Base-by-base conservation (phyloP, 2,797 vertebrate species). In the Sebastes aleutianus region DNA sequence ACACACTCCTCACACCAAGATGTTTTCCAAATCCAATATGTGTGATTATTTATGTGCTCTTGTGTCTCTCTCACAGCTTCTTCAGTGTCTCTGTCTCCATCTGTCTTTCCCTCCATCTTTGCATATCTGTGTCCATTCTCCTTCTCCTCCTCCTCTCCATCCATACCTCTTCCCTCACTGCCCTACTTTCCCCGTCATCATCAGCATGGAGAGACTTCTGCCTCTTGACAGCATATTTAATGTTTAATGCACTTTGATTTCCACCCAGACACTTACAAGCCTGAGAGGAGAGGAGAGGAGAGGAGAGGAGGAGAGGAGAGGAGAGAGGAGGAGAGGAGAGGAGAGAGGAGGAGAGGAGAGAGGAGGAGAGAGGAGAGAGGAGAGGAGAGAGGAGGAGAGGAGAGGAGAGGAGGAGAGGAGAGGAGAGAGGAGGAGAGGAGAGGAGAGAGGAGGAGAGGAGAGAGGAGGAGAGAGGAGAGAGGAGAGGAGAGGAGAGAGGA, bases 191-290 rank as follows among this genome's bases (percentile, higher is more conserved):
- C 76, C 88, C 74, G 82, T 89, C 92, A 91, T 86, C 89, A 85
- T 80, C 91, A 92, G 89, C 87, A 88, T 66, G 80, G 91, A 91
- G 86, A 92, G 89, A 91, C 92, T 89, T 92, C 90, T 90, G 92
- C 92, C 84, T 94, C 92, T 90, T 94, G 93, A 93, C 91, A 94
- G 91, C 91, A 88, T 92, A 92, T 93, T 94, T 93, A 96, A 96
- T 96, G 94, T 96, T 96, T 96, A 95, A 96, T 96, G 95, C 94
- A 89, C 94, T 96, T 95, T 95, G 95, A 96, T 96, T 95, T 95
- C 85, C 89, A 93, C 91, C 85, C 90, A 94, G 90, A 93, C 92
- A 91, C 82, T 87, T 83, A 87, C 85, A 85, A 88, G 87, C 84
- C 69, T 4, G 85, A 70, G 72, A 87, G 59, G 70, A 66, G 24